Conservation (phyloP, 2,888 invertebrate genomes). For the Ecliptopera silaceata region DNA sequence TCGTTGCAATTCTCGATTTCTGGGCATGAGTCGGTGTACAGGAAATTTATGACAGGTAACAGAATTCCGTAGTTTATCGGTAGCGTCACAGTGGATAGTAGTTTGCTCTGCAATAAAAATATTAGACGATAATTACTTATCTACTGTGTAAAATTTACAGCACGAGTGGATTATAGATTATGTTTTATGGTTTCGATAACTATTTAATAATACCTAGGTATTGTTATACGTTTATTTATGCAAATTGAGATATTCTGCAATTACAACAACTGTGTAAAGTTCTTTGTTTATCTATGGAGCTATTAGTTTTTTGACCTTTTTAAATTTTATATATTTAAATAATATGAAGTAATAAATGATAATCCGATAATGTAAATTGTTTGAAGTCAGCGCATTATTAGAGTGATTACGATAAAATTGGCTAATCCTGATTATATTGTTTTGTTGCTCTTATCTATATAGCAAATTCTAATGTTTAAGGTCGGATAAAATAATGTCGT, state of each 20-base stretch:
- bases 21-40: conserved; percentile 88
- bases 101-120: conserved; percentile 74
- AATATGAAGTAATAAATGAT: background rate
- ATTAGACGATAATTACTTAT: background rate
- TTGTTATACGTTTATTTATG: background rate
- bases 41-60: conserved; percentile 87
- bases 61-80: conserved; percentile 85
- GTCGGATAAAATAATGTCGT: too few relatives aligned
- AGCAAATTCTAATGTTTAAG: too few relatives aligned
- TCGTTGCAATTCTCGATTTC: conserved; percentile 80
- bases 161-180: conserved; percentile 12
- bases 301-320: conserved; percentile 5
- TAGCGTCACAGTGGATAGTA: conserved; percentile 77
- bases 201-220: background rate
- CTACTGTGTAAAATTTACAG: conserved; percentile 20
- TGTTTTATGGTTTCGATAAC: background rate
- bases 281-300: background rate
- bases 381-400: conserved; percentile 5
- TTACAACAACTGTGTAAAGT: background rate
- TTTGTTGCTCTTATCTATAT: background rate
- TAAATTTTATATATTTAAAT: background rate
- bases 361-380: conserved; percentile 1
- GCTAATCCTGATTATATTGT: background rate
- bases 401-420: background rate
- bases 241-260: background rate